These are phyloP conservation scores for Arbacia lixula DNA, from an alignment of 53 echinoderm and acorn worm genomes.

Conservation along the genomic window DNA sequence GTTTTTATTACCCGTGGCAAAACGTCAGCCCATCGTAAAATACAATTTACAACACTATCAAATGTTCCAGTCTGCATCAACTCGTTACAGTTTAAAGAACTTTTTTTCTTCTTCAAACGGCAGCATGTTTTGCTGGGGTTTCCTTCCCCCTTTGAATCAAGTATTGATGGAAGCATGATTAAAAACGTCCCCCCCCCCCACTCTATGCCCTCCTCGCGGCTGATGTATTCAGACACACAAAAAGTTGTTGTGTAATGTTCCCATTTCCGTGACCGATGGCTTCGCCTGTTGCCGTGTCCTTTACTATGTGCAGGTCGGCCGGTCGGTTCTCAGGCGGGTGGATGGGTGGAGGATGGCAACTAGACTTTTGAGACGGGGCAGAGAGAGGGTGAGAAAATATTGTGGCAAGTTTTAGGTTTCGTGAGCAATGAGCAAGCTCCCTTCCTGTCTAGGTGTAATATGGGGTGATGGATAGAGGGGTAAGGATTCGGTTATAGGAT, in stretches of 20 bases:
- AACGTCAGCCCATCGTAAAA: conserved; percentile 41
- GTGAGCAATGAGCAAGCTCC: background rate
- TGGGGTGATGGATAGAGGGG: background rate
- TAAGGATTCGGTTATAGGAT: conserved; percentile 12
- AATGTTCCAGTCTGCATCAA: no score
- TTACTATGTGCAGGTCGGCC: no score
- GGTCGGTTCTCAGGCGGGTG: no score
- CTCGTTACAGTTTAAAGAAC: no score
- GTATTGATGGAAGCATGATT: background rate
- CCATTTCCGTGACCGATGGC: conserved; percentile 35
- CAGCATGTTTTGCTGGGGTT: no score
- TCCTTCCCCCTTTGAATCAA: no score
- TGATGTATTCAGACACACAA: conserved; percentile 17
- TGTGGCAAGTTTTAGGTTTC: conserved; percentile 37
- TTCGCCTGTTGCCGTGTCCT: no score
- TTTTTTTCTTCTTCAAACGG: no score
- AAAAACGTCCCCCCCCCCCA: background rate
- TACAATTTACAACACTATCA: conserved; percentile 48
- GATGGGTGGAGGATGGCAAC: no score
- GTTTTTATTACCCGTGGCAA: conserved; percentile 42
- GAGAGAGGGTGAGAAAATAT: conserved; percentile 55
- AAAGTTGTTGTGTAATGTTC: conserved; percentile 16
- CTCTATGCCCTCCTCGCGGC: background rate
- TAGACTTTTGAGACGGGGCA: no score
- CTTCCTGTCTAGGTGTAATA: background rate